A percentile compares a stretch with the other conserved stretches of the same genome.
These are phyloP conservation scores for Camponotus floridanus DNA, from an alignment of 1,140 invertebrate genomes.

Conservation along the genomic window DNA sequence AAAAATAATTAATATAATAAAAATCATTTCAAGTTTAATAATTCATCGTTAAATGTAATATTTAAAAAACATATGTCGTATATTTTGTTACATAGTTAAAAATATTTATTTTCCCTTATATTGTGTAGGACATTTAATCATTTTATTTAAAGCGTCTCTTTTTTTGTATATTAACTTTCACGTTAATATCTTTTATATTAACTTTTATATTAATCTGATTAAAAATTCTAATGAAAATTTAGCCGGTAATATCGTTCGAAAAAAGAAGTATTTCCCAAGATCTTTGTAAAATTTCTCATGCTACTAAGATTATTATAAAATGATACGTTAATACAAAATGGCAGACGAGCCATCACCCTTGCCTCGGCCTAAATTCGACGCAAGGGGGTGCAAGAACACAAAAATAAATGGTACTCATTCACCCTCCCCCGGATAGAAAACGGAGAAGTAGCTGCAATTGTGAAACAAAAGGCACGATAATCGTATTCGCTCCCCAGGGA, in stretches of 20 bases:
- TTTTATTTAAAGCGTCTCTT: too few species aligned
- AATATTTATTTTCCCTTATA: neutral
- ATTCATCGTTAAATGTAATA: neutral
- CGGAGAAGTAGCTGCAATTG: constrained; percentile 73
- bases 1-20: neutral
- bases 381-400: constrained; percentile 69
- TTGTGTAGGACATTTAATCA: too few species aligned
- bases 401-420: constrained; percentile 76
- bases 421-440: constrained; percentile 58
- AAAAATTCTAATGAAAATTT: neutral
- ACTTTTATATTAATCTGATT: constrained; percentile 1
- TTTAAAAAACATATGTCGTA: neutral
- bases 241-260: neutral
- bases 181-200: neutral
- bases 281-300: neutral
- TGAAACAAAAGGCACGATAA: constrained; percentile 85
- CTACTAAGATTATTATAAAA: constrained; percentile 9
- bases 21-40: neutral
- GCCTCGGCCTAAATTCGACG: constrained; percentile 38
- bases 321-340: constrained; percentile 11
- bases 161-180: too few species aligned
- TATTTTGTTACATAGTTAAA: neutral
- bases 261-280: neutral
- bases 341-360: constrained; percentile 39
- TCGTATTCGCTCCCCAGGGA: constrained; percentile 79